phyloP scores from a whole-genome alignment of 2,797 vertebrate genomes.

The Rachycentron canadum region DNA sequence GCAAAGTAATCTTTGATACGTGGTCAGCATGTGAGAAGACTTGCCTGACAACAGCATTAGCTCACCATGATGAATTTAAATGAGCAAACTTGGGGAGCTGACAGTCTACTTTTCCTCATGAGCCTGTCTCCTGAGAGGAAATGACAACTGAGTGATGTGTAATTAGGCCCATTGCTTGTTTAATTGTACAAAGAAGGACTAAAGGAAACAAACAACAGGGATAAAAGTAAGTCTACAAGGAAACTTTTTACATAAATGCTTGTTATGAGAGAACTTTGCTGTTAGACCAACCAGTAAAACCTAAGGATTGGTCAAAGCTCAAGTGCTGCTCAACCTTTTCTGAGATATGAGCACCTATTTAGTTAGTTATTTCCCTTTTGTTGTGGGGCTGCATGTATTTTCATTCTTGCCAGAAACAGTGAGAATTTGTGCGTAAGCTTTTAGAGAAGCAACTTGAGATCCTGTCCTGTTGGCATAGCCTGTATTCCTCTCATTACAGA shows the following conservation, averaged over 20 bases:
- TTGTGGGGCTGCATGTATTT: slow-evolving; percentile 7
- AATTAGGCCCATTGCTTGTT: slow-evolving; percentile 63
- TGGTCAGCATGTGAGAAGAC: slow-evolving; percentile 39
- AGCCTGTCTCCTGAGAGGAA: slow-evolving; percentile 54
- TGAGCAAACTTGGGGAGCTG: slow-evolving; percentile 55
- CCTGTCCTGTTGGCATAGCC: slow-evolving; percentile 44
- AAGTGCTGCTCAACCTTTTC: slow-evolving; percentile 24
- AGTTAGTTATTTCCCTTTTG: not conserved
- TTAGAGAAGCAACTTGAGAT: slow-evolving; percentile 37
- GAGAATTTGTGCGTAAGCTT: slow-evolving; percentile 35
- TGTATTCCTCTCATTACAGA: slow-evolving; percentile 72
- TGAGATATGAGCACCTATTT: slow-evolving; percentile 24
- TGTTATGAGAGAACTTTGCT: slow-evolving; percentile 1
- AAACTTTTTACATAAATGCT: slow-evolving; percentile 40
- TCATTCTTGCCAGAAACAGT: slow-evolving; percentile 36
- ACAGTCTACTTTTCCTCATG: slow-evolving; percentile 48
- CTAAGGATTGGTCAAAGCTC: slow-evolving; percentile 15
- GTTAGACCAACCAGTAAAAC: slow-evolving; percentile 4
- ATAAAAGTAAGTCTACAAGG: slow-evolving; percentile 33
- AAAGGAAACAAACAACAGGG: slow-evolving; percentile 41
- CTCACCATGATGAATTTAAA: slow-evolving; percentile 63
- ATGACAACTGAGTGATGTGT: slow-evolving; percentile 65
- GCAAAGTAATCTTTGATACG: slow-evolving; percentile 53
- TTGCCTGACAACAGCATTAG: slow-evolving; percentile 31
- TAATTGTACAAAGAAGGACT: slow-evolving; percentile 59